Evolutionary conservation across 2,888 invertebrate species (phyloP), one percentile per base, ranked within the genome.

Genomic region (Ochropacha duplaris): DNA sequence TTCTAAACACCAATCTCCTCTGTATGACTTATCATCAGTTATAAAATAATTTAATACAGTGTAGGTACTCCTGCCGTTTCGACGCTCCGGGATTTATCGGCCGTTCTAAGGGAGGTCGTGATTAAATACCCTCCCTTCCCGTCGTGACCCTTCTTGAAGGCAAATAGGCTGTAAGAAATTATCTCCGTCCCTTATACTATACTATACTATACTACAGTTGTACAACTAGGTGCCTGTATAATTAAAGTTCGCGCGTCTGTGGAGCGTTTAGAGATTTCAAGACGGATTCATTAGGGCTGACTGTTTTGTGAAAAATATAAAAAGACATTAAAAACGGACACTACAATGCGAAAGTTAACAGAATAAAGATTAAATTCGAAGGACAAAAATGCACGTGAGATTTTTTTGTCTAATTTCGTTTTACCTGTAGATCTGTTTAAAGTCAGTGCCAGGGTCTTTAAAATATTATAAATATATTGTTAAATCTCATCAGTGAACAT

Each of bases 91-190:
- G 78, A 83, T 86, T 87, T 83, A 86, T 84, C 71, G 75, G 75
- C 69, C 75, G 58, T 67, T 57, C 68, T 58, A 60, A 63, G 69
- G 71, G 70, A 67, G 66, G 71, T 71, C 76, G 79, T 88, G 89
- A 89, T 89, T 88, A 89, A 88, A 84, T 76, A 78, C 68, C 66
- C 74, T 68, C 70, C 72, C 67, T 67, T 36, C 36, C 36, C 58
- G 26, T 3, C 22, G 39, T 44, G 49, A 72, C 74, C 78, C 79
- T 76, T 71, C 76, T 70, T 72, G 77, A 78, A 77, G 74, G 74
- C 69, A 67, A 86, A 88, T 87, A 81, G 87, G 83, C 86, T 81
- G 84, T 84, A 85, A 84, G 86, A 86, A 86, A 88, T 88, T 87
- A 87, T 87, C 87, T 84, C 71, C 67, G 73, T 76, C 72, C 71